Evolutionary conservation across 2,888 invertebrate genomes (phyloP).

Genomic region (Schizaphis graminum): DNA sequence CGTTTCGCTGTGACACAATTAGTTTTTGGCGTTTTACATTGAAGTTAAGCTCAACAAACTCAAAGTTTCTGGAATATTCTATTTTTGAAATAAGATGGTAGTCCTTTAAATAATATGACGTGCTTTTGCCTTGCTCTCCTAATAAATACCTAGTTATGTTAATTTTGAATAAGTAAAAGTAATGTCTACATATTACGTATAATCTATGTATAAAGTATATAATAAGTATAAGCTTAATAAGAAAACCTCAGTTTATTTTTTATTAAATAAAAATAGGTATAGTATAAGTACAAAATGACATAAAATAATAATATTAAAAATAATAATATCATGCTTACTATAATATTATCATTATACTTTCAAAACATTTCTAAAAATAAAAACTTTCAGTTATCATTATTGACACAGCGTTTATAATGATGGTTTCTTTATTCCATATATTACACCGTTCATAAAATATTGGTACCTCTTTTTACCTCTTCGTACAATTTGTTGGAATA

Average conservation of each 20-base stretch:
- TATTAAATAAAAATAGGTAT: background rate
- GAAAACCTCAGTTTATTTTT: background rate
- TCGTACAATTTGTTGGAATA: background rate
- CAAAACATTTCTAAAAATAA: background rate
- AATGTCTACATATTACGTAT: background rate
- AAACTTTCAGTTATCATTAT: background rate
- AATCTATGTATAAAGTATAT: background rate
- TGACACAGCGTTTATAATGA: background rate
- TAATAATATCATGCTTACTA: background rate
- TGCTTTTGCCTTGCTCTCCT: background rate
- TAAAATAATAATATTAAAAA: background rate
- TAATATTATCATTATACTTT: background rate
- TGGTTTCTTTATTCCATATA: background rate
- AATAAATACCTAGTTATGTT: background rate
- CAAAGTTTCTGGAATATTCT: background rate
- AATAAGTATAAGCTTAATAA: background rate
- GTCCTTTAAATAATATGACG: background rate
- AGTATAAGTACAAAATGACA: background rate
- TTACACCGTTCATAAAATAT: background rate
- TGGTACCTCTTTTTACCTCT: background rate
- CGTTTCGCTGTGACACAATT: background rate
- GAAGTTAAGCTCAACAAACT: background rate
- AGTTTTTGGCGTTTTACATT: background rate
- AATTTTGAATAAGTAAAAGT: background rate
- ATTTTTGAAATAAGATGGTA: background rate